Base-by-base conservation (phyloP, 2,797 vertebrate species). In the Otus scops region DNA sequence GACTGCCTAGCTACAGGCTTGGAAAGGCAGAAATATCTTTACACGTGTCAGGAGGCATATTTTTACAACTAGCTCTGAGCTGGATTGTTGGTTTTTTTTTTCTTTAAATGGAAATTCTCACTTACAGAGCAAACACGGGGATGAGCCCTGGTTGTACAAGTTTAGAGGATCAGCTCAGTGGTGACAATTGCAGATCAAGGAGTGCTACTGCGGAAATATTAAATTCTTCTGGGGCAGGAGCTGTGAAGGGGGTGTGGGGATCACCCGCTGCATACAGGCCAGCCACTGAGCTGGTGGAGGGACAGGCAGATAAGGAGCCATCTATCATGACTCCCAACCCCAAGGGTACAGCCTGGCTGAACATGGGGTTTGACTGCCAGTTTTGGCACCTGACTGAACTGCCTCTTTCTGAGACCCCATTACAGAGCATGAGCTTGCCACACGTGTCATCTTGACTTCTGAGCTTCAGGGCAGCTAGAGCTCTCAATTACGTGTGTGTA, bases 401-500 rank as follows among this genome's bases (percentile, higher is more conserved):
- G 47, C 14, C 7, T 34, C 24, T 18, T 78, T 57, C 91, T 16
- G 26, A 74, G 51, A 54, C 12, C n/a, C 27, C 0, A 0, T 54
- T 14, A 1, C 27, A 19, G 13, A 38, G 11, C 23, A 2, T 16
- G 38, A 91, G 36, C 15, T 51, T 68, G 61, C n/a, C 50, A 34
- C 50, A 34, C 0, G 0, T 16, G 21, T 15, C 26, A 4, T 2
- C 28, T 50, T 10, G 1, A 4, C n/a, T 54, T 41, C 50, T 13
- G 41, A 81, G 61, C 69, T 38, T 19, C 7, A 2, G 20, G 34
- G 43, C 65, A 73, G 59, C 27, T 32, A 41, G 67, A 50, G 11
- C 15, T 68, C 71, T 70, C 26, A 11, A 15, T 47, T 64, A 10
- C 0, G 0, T 16, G 20, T 22, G 50, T 63, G 53, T 36, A 53